Conservation (phyloP, 2,888 invertebrate species). For the Watsonalla cultraria region DNA sequence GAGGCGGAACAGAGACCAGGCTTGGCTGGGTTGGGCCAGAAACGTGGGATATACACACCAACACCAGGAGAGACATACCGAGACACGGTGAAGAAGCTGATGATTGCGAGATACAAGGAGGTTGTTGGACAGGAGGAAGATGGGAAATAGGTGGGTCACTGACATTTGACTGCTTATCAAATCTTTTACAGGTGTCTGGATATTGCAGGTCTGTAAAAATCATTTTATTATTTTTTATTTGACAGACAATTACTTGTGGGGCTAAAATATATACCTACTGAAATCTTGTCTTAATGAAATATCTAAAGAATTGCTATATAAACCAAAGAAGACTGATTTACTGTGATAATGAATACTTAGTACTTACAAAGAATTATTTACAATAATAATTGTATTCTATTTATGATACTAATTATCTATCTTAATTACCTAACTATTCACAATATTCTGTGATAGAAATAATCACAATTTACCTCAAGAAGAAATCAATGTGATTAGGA, state of each 20-base stretch:
- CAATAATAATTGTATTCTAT: no score
- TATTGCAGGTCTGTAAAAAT: slow-evolving; percentile 13
- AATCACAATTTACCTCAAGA: no score
- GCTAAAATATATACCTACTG: background rate
- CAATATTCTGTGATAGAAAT: no score
- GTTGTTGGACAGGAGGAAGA: slow-evolving; percentile 80
- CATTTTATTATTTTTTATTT: background rate
- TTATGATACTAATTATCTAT: no score
- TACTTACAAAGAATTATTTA: no score
- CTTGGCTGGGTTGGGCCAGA: slow-evolving; percentile 92
- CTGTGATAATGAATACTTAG: no score
- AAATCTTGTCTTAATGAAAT: no score
- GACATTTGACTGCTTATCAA: slow-evolving; percentile 18
- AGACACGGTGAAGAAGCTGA: slow-evolving; percentile 93
- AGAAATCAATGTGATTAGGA: no score
- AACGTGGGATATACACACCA: slow-evolving; percentile 86
- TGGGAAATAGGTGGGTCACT: slow-evolving; percentile 62
- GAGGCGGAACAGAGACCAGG: slow-evolving; percentile 85
- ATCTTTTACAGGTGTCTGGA: slow-evolving; percentile 41
- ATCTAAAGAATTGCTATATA: no score
- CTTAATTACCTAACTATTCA: no score
- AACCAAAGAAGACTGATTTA: no score
- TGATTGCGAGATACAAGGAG: slow-evolving; percentile 92
- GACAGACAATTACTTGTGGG: background rate
- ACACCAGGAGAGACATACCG: slow-evolving; percentile 92